Evolutionary conservation across 2,888 invertebrate genomes (phyloP).

Genomic region (Endotricha flammealis): DNA sequence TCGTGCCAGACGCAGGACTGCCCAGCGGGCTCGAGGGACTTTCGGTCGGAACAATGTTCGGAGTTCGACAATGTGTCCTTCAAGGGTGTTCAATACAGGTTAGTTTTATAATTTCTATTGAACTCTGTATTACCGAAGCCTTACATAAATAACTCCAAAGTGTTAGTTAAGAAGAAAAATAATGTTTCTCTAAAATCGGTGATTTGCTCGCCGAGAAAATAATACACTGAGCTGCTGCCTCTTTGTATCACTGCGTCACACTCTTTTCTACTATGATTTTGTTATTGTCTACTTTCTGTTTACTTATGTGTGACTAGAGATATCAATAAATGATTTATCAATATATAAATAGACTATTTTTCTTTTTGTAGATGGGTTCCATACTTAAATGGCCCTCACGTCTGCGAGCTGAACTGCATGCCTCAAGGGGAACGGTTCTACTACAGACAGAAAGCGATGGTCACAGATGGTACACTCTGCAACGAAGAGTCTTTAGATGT

Average conservation of each 20-base stretch:
- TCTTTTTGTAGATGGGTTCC: constrained; percentile 87
- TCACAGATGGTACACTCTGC: constrained; percentile 91
- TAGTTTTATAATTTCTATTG: constrained; percentile 22
- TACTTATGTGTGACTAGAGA: too few species aligned
- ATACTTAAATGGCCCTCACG: constrained; percentile 90
- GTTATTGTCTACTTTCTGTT: too few species aligned
- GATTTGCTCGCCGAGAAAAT: too few species aligned
- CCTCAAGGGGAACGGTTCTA: constrained; percentile 94
- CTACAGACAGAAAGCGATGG: constrained; percentile 88
- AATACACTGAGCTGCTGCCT: too few species aligned
- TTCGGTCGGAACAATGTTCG: constrained; percentile 93
- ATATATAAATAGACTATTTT: constrained; percentile 4
- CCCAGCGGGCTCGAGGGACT: constrained; percentile 86
- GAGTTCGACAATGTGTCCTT: constrained; percentile 89
- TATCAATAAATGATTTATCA: too few species aligned
- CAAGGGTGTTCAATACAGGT: constrained; percentile 89
- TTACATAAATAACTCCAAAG: too few species aligned
- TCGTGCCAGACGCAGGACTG: constrained; percentile 97
- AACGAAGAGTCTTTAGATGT: constrained; percentile 90
- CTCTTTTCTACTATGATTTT: too few species aligned
- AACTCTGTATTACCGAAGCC: too few species aligned
- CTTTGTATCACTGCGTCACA: too few species aligned
- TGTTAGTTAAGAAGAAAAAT: too few species aligned
- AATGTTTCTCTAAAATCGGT: too few species aligned
- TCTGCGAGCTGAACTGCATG: constrained; percentile 97